A percentile compares a stretch with the other conserved stretches of the same genome.
phyloP scores from a whole-genome alignment of 2,888 invertebrate species.

The Latheticus oryzae region DNA sequence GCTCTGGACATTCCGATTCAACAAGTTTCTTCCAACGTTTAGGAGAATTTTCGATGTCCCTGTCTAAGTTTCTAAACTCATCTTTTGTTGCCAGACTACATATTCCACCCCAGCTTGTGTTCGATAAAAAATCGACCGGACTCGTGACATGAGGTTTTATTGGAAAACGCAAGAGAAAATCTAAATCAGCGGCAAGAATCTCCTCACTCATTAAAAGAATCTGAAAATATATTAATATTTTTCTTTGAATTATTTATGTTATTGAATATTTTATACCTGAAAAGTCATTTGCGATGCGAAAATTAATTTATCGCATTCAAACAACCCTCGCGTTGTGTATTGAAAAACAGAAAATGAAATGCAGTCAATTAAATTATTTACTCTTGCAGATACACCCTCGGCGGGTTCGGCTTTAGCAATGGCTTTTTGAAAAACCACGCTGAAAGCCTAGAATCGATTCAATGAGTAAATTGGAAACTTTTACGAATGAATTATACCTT shows the following conservation, averaged over 20 bases:
- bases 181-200: conserved; percentile 85
- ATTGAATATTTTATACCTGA: conserved; percentile 70
- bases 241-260: conserved; percentile 16
- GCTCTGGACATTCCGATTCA: conserved; percentile 94
- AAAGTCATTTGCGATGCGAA: conserved; percentile 97
- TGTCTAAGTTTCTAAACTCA: conserved; percentile 92
- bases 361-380: conserved; percentile 91
- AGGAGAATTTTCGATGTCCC: conserved; percentile 96
- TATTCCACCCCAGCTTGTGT: conserved; percentile 95
- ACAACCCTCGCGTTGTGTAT: conserved; percentile 93
- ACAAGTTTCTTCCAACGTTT: conserved; percentile 98
- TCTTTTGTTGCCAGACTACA: conserved; percentile 90
- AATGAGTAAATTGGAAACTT: conserved; percentile 13
- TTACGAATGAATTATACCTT: conserved; percentile 71
- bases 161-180: conserved; percentile 93
- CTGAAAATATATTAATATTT: conserved; percentile 63
- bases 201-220: conserved; percentile 89
- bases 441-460: conserved; percentile 81
- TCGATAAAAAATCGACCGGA: conserved; percentile 94
- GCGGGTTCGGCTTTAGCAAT: conserved; percentile 89
- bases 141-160: conserved; percentile 92
- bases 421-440: conserved; percentile 97
- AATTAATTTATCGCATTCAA: conserved; percentile 96
- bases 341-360: conserved; percentile 95
- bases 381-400: conserved; percentile 81